Conservation (phyloP, 2,113 vertebrate genomes). For the Ceyx melanurus region DNA sequence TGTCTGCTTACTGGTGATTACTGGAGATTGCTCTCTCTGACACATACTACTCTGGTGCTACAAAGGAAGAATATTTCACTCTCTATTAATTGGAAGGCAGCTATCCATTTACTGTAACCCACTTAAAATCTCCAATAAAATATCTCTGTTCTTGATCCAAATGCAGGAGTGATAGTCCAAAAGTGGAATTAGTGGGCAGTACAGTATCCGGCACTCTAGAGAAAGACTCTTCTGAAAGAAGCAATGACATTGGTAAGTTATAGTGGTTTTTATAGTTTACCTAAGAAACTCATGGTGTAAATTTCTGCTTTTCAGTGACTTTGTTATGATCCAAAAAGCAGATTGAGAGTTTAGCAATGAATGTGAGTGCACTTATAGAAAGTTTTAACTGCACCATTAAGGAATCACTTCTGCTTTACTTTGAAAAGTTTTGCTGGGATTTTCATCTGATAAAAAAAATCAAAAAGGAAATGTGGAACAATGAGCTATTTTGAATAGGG, state of each 20-base stretch:
- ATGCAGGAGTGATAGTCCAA: constrained; percentile 90
- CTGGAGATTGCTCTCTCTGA: constrained; percentile 32
- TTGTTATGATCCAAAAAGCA: not conserved
- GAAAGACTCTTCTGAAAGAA: constrained; percentile 87
- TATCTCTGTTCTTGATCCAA: constrained; percentile 72
- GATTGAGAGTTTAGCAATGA: not conserved
- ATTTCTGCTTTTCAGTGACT: not conserved
- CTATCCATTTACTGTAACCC: not conserved
- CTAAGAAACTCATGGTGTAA: not conserved
- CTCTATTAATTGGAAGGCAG: not conserved
- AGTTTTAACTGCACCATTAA: not conserved
- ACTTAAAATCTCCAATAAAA: constrained; percentile 39
- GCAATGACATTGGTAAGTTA: constrained; percentile 91
- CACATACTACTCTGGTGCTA: not conserved
- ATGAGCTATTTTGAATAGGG: not conserved
- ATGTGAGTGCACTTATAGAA: not conserved
- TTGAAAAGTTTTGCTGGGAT: not conserved
- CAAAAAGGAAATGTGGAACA: not conserved
- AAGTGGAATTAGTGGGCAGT: constrained; percentile 85
- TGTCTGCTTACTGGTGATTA: constrained; percentile 44
- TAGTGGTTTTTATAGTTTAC: constrained; percentile 7
- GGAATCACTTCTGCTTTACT: not conserved
- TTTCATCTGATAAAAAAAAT: not conserved
- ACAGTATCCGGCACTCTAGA: constrained; percentile 79
- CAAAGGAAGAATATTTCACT: constrained; percentile 11